Evolutionary conservation across 2,797 vertebrate genomes (phyloP).

Genomic region (Halcyon smyrnensis): DNA sequence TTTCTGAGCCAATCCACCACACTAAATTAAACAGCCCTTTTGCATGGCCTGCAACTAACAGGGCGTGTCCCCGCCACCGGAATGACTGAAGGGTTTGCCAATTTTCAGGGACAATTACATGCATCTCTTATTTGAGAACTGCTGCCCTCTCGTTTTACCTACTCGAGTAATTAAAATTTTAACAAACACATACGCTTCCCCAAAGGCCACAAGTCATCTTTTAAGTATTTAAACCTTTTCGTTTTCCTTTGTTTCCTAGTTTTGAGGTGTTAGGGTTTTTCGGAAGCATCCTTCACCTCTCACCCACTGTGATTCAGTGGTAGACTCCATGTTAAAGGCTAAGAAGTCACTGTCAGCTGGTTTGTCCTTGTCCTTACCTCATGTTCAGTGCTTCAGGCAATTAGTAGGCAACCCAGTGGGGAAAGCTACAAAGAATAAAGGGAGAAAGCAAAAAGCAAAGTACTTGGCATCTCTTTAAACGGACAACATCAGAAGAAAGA

Average conservation of each 20-base stretch:
- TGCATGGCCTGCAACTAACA: not conserved
- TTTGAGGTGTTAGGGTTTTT: not conserved
- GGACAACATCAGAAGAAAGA: not conserved
- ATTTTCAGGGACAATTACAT: not conserved
- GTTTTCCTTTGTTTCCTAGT: not conserved
- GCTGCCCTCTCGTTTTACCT: not conserved
- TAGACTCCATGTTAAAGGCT: not conserved
- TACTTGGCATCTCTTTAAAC: not conserved
- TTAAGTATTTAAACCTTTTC: not conserved
- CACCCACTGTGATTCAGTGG: not conserved
- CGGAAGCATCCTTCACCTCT: not conserved
- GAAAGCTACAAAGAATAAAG: not conserved
- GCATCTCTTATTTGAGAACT: not conserved
- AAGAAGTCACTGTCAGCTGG: not conserved
- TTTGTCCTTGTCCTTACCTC: not conserved
- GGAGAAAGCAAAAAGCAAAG: not conserved
- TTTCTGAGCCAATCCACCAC: not conserved
- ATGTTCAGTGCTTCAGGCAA: not conserved
- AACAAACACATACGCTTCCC: not conserved
- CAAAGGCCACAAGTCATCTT: not conserved
- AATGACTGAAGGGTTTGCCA: not conserved
- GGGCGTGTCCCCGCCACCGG: accelerated
- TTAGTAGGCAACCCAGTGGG: not conserved
- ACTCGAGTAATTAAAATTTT: not conserved
- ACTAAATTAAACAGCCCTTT: not conserved